Evolutionary conservation across 1,140 invertebrate species (phyloP), one percentile per base, ranked within the genome.

Genomic region (Lepidurus apus): DNA sequence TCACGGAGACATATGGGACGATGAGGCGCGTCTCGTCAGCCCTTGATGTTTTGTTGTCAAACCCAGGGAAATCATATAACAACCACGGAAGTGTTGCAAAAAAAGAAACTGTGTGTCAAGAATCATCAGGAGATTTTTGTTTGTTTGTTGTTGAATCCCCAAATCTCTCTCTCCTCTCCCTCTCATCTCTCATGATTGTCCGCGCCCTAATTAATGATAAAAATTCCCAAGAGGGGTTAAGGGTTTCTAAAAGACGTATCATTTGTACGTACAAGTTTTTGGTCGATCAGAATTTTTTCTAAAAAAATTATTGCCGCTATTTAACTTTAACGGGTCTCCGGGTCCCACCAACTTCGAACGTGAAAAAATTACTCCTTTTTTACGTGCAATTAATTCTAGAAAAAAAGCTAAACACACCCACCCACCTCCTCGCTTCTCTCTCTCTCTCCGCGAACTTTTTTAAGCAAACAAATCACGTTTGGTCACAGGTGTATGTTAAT

Each of bases 401-500:
- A 65, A 65, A 26, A 65, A 9, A 65, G 13, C 53, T 21, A 65
- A 65, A 7, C 17, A 21, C 13, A 1, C n/a, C 21, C 53, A 6
- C 21, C 53, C 21, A 4, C 53, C 21, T 65, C 21, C 17, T 11
- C 13, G 17, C 21, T 65, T 65, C 9, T 65, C 21, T 65, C 21
- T 7, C 3, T n/a, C 53, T n/a, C 53, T 65, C 53, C 3, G 53
- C 53, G 5, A 21, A 65, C 13, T 65, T 65, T 21, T 65, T 65
- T 65, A 21, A 21, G 21, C 21, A 65, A 65, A 65, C 53, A 17
- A 65, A 65, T 65, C 53, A 9, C 53, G 53, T 65, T 65, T 65
- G 53, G 53, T 65, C 53, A 65, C 21, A 65, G 53, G 53, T 65
- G 53, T 65, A 65, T 65, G 53, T 65, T 65, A 65, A 65, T 65